Percentiles rank a stretch among this genome's conserved stretches.
These are phyloP conservation scores for Pelecanoides urinatrix DNA, from an alignment of 2,113 vertebrate genomes.

Conservation along the genomic window DNA sequence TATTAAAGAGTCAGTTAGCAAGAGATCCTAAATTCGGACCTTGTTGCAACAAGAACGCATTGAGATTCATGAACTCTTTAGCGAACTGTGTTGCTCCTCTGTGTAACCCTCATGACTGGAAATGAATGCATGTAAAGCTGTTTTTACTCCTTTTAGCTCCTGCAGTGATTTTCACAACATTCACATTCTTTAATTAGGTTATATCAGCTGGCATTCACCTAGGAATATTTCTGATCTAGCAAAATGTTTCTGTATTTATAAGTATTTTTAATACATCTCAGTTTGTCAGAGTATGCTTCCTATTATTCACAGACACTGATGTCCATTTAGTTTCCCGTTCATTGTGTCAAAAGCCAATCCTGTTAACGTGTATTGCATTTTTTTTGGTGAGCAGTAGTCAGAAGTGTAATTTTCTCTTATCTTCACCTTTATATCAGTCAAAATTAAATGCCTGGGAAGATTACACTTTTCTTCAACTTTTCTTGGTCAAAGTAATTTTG, in stretches of 20 bases:
- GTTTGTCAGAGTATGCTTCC: neutral
- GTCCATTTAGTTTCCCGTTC: neutral
- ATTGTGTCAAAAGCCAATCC: neutral
- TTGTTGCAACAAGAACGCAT: neutral
- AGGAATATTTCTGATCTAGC: neutral
- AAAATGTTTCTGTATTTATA: neutral
- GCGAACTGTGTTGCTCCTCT: neutral
- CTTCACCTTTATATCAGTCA: neutral
- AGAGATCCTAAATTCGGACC: neutral
- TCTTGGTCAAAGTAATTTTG: neutral
- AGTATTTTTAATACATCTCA: neutral
- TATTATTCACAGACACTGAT: neutral
- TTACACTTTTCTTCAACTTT: neutral
- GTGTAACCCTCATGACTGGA: neutral
- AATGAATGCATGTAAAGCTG: neutral
- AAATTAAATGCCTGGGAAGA: neutral
- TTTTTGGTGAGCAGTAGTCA: neutral
- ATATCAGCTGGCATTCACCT: neutral
- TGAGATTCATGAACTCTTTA: neutral
- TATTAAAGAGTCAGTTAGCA: neutral
- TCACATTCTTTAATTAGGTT: neutral
- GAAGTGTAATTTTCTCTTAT: neutral
- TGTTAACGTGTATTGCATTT: neutral
- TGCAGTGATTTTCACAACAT: neutral
- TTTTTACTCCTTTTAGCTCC: neutral